A percentile compares a stretch with the other conserved stretches of the same genome.
Conservation (phyloP, 1,140 invertebrate genomes). For the Atta colombica region DNA sequence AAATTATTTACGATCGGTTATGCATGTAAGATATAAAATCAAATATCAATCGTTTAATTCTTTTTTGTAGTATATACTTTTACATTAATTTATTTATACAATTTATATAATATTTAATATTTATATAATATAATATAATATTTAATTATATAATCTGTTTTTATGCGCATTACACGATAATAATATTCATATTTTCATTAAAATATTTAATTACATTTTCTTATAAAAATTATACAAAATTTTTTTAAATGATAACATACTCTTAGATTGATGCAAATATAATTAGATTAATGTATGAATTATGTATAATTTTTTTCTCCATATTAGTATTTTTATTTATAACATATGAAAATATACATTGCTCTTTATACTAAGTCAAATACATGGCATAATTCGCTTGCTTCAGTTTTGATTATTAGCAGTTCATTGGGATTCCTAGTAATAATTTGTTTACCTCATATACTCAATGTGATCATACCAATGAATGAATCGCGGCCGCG, state of each 20-base stretch:
- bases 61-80: not conserved
- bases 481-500: slow-evolving; percentile 26
- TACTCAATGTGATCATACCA: slow-evolving; percentile 30
- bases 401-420: not conserved
- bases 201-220: slow-evolving; percentile 1
- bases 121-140: too few relatives aligned
- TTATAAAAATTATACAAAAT: not conserved
- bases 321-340: not conserved
- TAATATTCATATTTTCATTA: not conserved
- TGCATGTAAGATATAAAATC: slow-evolving; percentile 22
- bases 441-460: not conserved
- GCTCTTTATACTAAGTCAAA: not conserved
- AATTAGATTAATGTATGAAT: not conserved
- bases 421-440: not conserved
- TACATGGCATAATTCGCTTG: slow-evolving; percentile 17
- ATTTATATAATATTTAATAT: too few relatives aligned
- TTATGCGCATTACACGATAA: not conserved
- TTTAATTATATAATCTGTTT: not conserved
- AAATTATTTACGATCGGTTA: slow-evolving; percentile 10
- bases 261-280: not conserved
- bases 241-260: not conserved
- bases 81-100: too few relatives aligned
- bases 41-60: not conserved
- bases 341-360: not conserved
- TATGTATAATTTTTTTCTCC: not conserved